Percentiles rank a stretch among this genome's conserved stretches.
Evolutionary conservation across 2,888 invertebrate genomes (phyloP).

Genomic region (Rhabditoides inermis): DNA sequence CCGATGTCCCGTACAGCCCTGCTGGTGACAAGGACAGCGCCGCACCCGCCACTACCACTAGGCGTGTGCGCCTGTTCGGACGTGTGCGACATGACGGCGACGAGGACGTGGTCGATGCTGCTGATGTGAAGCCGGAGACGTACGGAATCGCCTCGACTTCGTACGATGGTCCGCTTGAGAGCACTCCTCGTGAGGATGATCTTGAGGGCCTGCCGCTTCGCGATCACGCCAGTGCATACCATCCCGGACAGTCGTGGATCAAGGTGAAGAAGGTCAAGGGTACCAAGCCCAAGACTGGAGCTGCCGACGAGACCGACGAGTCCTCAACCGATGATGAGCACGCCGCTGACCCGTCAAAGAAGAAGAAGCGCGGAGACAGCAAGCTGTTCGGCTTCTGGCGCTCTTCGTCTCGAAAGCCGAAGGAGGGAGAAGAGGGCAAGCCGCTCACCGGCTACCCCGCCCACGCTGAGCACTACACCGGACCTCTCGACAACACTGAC

Average conservation of each 20-base stretch:
- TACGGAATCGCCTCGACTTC: conserved; percentile 8
- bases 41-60: not conserved
- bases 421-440: too few species aligned
- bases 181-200: conserved; percentile 8
- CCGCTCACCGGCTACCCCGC: too few species aligned
- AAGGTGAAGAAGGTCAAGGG: conserved; percentile 6
- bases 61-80: conserved; percentile 10
- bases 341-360: too few species aligned
- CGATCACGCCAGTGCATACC: too few species aligned
- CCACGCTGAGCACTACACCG: too few species aligned
- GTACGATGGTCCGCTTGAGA: conserved; percentile 20
- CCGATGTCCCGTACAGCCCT: conserved; percentile 4
- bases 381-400: too few species aligned
- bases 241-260: conserved; percentile 1
- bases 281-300: too few species aligned
- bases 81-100: conserved; percentile 14
- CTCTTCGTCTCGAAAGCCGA: too few species aligned
- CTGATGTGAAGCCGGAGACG: conserved; percentile 3
- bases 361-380: too few species aligned
- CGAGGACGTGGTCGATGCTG: conserved; percentile 12
- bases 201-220: conserved; percentile 7
- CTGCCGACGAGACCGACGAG: too few species aligned
- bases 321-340: too few species aligned
- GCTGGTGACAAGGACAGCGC: conserved; percentile 1
- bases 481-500: too few species aligned